These are phyloP conservation scores for Noctuana brunneofusca DNA, from an alignment of 2,888 invertebrate genomes.

Conservation along the genomic window DNA sequence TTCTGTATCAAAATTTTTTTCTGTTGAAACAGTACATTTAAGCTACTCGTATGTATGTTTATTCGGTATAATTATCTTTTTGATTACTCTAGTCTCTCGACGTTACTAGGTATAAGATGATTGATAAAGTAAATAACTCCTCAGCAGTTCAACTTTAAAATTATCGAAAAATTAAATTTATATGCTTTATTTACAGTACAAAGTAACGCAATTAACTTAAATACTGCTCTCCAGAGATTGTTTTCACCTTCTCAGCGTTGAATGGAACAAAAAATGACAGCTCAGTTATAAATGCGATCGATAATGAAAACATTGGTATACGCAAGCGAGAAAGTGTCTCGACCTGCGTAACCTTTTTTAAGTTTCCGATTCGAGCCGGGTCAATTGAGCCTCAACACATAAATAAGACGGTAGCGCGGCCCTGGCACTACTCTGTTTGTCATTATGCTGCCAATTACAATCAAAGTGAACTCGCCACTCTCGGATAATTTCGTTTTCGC, in stretches of 20 bases:
- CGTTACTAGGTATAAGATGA: no score
- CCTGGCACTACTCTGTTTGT: conserved; percentile 76
- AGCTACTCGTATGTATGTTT: no score
- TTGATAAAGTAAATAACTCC: no score
- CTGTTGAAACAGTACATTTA: no score
- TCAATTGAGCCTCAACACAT: conserved; percentile 69
- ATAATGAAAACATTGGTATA: conserved; percentile 77
- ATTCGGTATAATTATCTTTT: no score
- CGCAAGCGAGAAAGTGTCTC: conserved; percentile 78
- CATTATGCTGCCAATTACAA: conserved; percentile 69
- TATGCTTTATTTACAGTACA: not conserved
- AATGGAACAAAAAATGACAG: conserved; percentile 78
- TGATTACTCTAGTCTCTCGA: no score
- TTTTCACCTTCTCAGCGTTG: conserved; percentile 52
- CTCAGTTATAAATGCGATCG: conserved; percentile 80
- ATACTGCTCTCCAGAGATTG: conserved; percentile 18
- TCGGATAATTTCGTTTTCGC: conserved; percentile 42
- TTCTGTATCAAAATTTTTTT: not conserved
- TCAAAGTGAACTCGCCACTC: conserved; percentile 70
- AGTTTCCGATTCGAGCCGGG: conserved; percentile 70
- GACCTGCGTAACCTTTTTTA: conserved; percentile 73
- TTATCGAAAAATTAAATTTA: not conserved
- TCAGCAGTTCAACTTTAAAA: no score
- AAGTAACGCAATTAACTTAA: conserved; percentile 9
- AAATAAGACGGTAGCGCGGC: conserved; percentile 76